phyloP scores from a whole-genome alignment of 1,140 invertebrate genomes.

The Pogonognathellus flavescens region DNA sequence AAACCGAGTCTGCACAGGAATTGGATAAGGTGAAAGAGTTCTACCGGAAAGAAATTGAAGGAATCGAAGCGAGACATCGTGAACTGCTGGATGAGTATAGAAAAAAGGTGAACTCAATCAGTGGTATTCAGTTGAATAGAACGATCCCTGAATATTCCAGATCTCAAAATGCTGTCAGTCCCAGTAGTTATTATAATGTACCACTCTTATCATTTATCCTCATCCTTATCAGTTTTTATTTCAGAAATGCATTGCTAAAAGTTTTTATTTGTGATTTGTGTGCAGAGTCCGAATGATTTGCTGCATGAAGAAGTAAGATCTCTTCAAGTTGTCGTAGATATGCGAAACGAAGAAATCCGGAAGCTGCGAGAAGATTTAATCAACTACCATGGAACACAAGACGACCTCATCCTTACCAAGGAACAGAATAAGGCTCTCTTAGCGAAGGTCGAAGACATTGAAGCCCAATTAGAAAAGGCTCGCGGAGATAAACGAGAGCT shows the following conservation, averaged over 20 bases:
- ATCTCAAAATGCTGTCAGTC: no score
- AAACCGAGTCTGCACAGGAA: not conserved
- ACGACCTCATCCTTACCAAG: constrained; percentile 50
- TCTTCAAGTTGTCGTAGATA: constrained; percentile 59
- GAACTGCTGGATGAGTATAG: constrained; percentile 53
- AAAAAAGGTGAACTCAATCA: constrained; percentile 41
- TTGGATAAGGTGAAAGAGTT: constrained; percentile 30
- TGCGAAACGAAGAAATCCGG: constrained; percentile 60
- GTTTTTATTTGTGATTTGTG: constrained; percentile 31
- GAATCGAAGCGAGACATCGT: constrained; percentile 20
- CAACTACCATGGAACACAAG: constrained; percentile 28
- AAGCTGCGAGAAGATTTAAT: constrained; percentile 58
- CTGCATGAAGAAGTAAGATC: constrained; percentile 62
- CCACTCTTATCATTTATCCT: not conserved
- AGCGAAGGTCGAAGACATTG: constrained; percentile 63
- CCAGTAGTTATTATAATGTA: no score
- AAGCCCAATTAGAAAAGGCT: constrained; percentile 63
- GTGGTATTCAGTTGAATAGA: not conserved
- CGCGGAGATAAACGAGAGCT: constrained; percentile 58
- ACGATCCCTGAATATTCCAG: not conserved
- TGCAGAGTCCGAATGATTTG: constrained; percentile 56
- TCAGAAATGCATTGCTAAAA: not conserved
- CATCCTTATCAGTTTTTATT: not conserved
- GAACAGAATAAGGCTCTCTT: constrained; percentile 57
- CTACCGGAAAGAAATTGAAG: constrained; percentile 30